Conservation (phyloP, 1,140 invertebrate species). For the Solen grandis region DNA sequence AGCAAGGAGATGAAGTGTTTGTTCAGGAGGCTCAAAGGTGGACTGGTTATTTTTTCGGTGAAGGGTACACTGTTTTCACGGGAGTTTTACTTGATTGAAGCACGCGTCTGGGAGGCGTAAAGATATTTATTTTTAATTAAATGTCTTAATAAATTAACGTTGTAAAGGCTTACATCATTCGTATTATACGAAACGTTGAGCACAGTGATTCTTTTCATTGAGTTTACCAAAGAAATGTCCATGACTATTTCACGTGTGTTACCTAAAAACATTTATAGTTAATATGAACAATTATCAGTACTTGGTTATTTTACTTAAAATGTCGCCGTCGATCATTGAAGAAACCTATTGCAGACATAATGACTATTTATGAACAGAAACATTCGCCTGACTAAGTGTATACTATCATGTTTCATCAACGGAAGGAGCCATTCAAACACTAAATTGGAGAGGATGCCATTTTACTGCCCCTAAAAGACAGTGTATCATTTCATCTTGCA, state of each 20-base stretch:
- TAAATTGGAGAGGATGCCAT: too few species aligned
- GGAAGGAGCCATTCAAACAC: too few species aligned
- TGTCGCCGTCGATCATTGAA: too few species aligned
- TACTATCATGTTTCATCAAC: too few species aligned
- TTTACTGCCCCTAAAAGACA: too few species aligned
- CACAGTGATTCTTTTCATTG: background rate
- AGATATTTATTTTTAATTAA: background rate
- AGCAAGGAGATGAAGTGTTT: slow-evolving; percentile 18
- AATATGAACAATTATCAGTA: too few species aligned
- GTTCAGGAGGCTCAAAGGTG: slow-evolving; percentile 19
- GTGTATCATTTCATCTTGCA: too few species aligned
- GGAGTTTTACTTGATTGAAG: slow-evolving; percentile 25
- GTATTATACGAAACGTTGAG: background rate
- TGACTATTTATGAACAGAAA: too few species aligned
- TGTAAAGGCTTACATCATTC: background rate
- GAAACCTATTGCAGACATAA: too few species aligned
- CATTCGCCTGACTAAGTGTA: too few species aligned
- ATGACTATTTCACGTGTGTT: background rate
- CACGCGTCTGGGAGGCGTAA: background rate
- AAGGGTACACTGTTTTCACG: slow-evolving; percentile 23
- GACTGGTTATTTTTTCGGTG: slow-evolving; percentile 33
- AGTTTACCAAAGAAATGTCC: background rate
- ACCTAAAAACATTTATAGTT: background rate
- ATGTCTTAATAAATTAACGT: background rate
- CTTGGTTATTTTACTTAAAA: too few species aligned